Conservation (phyloP, 2,113 vertebrate species). For the Festucalex cinctus region DNA sequence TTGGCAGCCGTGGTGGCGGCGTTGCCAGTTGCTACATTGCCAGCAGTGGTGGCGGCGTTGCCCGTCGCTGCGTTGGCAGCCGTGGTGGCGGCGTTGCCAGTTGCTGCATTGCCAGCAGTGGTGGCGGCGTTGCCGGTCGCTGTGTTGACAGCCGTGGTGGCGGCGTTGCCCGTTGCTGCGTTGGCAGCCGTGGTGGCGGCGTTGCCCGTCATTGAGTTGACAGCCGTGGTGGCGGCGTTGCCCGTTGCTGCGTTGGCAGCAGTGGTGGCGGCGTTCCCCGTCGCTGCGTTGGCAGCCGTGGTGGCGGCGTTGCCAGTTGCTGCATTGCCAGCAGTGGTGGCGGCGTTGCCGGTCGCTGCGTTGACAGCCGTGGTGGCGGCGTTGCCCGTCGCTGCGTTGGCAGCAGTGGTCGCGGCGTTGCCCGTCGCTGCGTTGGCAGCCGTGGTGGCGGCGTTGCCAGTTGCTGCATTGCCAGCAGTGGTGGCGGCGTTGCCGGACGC, state of each 20-base stretch:
- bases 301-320: background rate
- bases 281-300: background rate
- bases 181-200: background rate
- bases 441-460: background rate
- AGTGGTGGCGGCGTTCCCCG: background rate
- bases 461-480: background rate
- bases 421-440: background rate
- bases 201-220: background rate
- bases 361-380: background rate
- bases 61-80: fast-evolving
- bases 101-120: no score
- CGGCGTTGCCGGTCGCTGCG: background rate
- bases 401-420: background rate
- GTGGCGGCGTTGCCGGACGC: background rate
- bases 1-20: no score
- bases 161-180: background rate
- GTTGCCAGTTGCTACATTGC: no score
- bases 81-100: no score
- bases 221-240: background rate
- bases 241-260: background rate
- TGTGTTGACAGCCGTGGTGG: no score
- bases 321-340: background rate
- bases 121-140: no score
- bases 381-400: background rate
- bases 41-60: fast-evolving